Evolutionary conservation across 2,888 invertebrate genomes (phyloP), one percentile per base, ranked within the genome.

Genomic region (Baronia brevicornis): DNA sequence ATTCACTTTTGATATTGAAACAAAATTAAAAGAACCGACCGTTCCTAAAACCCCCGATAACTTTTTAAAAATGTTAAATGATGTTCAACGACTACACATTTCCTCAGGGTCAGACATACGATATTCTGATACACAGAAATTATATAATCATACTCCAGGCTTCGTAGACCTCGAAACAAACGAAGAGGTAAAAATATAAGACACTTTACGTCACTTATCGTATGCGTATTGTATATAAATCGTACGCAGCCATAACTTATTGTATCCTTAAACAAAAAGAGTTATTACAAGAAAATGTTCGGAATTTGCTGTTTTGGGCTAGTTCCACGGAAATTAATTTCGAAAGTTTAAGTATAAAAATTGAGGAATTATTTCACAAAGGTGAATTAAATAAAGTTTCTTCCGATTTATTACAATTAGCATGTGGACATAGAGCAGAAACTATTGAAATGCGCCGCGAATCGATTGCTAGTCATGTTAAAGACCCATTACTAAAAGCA

Each of bases 351-450:
- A n/a, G n/a, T n/a, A n/a, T n/a, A n/a, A n/a, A n/a, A n/a, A n/a
- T n/a, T n/a, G n/a, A n/a, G n/a, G n/a, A n/a, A n/a, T n/a, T n/a
- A n/a, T n/a, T n/a, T n/a, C n/a, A n/a, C n/a, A n/a, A n/a, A n/a
- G n/a, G n/a, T n/a, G n/a, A n/a, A n/a, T n/a, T n/a, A n/a, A n/a
- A n/a, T n/a, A n/a, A 45, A n/a, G 14, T 43, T 28, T 41, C 42
- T 1, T 10, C 24, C 3, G 42, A 46, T 10, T 17, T 44, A 4
- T 20, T 48, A 8, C 44, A 45, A 35, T 5, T 42, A 4, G 27
- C 36, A 12, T 41, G 41, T 13, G 36, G 36, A 5, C 38, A 42
- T 28, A 15, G 36, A 25, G 28, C 42, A 1, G 36, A 49, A 22
- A 26, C 26, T 8, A 40, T 47, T 15, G 31, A 45, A 17, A 32